phyloP scores from a whole-genome alignment of 2,113 vertebrate species.

The Phylloscopus whistleri region DNA sequence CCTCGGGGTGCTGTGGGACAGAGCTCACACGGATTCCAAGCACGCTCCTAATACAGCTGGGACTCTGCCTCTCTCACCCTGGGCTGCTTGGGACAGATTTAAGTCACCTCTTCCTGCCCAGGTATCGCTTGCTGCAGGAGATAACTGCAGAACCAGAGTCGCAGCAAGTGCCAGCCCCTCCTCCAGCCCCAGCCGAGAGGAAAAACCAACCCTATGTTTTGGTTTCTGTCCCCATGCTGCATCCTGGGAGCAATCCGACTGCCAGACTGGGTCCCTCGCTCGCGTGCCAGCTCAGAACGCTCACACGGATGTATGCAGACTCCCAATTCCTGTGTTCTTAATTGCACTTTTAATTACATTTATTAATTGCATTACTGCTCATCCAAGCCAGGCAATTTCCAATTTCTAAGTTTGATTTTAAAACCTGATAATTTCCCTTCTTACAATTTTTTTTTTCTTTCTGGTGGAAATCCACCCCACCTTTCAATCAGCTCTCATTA shows the following conservation, averaged over 20 bases:
- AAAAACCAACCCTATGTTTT: not conserved
- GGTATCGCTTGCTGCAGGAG: not conserved
- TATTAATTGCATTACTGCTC: conserved; percentile 51
- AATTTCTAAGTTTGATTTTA: conserved; percentile 54
- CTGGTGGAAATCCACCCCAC: conserved; percentile 12
- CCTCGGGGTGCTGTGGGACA: not conserved
- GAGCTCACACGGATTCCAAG: not conserved
- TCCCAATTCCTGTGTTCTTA: not conserved
- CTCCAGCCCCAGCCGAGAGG: not conserved
- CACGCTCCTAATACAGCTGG: not conserved
- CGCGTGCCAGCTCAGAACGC: rapidly evolving
- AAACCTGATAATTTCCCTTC: conserved; percentile 42
- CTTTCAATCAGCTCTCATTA: conserved; percentile 46
- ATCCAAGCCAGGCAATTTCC: conserved; percentile 33
- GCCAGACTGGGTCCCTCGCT: not conserved
- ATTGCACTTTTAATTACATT: conserved; percentile 47
- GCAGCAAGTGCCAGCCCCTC: not conserved
- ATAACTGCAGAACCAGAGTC: not conserved
- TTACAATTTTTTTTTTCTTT: no score
- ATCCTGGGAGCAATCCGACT: rapidly evolving
- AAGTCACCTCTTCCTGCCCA: not conserved
- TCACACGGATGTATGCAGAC: rapidly evolving
- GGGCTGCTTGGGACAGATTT: not conserved
- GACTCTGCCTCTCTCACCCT: not conserved
- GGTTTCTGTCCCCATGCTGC: not conserved